Evolutionary conservation across 2,888 invertebrate genomes (phyloP).

Genomic region (Cyrtodaria siliqua): DNA sequence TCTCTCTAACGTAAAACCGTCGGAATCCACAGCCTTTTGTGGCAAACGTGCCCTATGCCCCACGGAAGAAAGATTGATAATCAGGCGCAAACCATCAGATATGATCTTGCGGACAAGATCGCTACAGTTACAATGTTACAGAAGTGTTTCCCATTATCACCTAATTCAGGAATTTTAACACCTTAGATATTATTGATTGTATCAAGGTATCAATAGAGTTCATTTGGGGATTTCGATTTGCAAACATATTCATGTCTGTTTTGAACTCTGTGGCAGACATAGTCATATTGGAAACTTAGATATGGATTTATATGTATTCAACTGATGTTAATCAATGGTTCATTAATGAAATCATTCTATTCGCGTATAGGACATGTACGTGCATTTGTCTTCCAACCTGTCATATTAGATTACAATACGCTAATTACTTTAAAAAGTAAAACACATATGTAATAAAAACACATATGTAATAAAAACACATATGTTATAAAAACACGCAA

Average conservation of each 20-base stretch:
- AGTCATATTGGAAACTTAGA: too few species aligned
- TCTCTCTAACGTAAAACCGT: not conserved
- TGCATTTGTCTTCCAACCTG: too few species aligned
- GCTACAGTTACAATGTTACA: not conserved
- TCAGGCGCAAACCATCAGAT: not conserved
- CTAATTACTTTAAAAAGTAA: too few species aligned
- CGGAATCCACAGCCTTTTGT: not conserved
- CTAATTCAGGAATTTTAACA: conserved; percentile 28
- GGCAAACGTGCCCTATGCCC: conserved; percentile 9
- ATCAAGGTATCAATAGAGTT: not conserved
- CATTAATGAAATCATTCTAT: too few species aligned
- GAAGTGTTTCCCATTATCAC: conserved; percentile 18
- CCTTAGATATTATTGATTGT: conserved; percentile 3
- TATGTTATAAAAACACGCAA: too few species aligned
- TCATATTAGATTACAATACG: too few species aligned
- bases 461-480: too few species aligned
- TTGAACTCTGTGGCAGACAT: too few species aligned
- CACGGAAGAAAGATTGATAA: not conserved
- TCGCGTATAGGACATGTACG: too few species aligned
- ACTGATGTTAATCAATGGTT: too few species aligned
- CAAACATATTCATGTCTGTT: conserved; percentile 1
- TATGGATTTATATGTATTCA: too few species aligned
- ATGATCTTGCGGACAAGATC: not conserved
- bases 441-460: too few species aligned
- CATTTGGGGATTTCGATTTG: not conserved